Percentiles rank a stretch among this genome's conserved stretches.
Conservation (phyloP, 1,140 invertebrate genomes). For the Triops longicaudatus region DNA sequence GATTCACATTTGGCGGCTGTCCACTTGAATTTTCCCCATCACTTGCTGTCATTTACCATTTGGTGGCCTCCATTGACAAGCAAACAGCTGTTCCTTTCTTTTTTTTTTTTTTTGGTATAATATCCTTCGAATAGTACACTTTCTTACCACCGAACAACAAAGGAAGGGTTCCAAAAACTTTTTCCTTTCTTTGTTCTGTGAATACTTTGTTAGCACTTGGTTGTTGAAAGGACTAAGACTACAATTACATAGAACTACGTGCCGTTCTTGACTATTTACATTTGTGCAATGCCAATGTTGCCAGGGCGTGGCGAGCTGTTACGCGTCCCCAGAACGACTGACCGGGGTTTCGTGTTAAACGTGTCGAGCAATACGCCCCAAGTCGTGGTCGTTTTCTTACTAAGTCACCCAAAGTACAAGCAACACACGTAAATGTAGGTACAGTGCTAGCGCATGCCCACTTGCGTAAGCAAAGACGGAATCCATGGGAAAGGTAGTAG, state of each 20-base stretch:
- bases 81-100: neutral
- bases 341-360: neutral
- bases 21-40: neutral
- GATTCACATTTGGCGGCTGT: neutral
- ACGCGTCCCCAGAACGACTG: neutral
- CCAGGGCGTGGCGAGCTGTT: neutral
- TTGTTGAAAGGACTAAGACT: neutral
- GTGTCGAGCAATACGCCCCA: constrained; percentile 7
- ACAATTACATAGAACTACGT: neutral
- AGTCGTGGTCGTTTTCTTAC: neutral
- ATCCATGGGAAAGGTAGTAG: neutral
- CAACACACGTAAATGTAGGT: neutral
- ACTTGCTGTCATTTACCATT: neutral
- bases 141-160: neutral
- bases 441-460: neutral
- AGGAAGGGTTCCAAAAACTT: neutral
- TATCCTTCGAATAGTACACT: too few relatives aligned
- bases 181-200: neutral
- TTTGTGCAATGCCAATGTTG: neutral
- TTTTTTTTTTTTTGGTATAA: neutral
- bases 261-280: neutral
- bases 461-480: too few relatives aligned
- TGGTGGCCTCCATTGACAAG: neutral
- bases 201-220: neutral
- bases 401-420: neutral